Base-by-base conservation (phyloP, 2,888 invertebrate genomes). In the Ectropis crepuscularia region DNA sequence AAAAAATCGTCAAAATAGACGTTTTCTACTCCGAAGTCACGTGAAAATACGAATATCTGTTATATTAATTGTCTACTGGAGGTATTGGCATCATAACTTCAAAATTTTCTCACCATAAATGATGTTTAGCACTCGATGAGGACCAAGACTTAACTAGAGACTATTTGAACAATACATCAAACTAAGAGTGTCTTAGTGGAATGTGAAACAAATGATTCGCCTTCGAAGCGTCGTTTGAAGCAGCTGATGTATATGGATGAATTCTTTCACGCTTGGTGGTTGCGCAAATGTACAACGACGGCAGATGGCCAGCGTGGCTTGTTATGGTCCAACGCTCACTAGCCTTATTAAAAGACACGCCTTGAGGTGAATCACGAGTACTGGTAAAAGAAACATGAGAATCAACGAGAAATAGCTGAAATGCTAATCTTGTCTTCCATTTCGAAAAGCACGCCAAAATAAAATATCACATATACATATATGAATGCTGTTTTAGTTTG, bases 241-340 rank as follows among this genome's bases (percentile, higher is more conserved):
- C 74, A 72, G 65, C 72, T 76, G 76, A 78, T 76, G 74, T 75
- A 70, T 76, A 79, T 78, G 71, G 73, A 80, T 78, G 77, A 77
- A 68, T 77, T 81, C 78, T 81, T 83, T 82, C 77, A 82, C 75
- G 79, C 79, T 79, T 75, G 73, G 73, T 79, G 75, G 73, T 76
- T 73, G 72, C 77, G 74, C 74, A 76, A 81, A 79, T 75, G 75
- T 72, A 51, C 77, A 70, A 63, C 68, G 69, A 28, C 16, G 72
- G 74, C 71, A 80, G 76, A 77, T 73, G 75, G 77, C 70, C 72
- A 74, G 74, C 74, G 68, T 74, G 61, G 60, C 70, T 71, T 67
- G 74, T 71, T 62, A 76, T 73, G 75, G 73, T 79, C 69, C 70
- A 78, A 72, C 46, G 59, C 54, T 70, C 76, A 51, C 70, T 63